Conservation (phyloP, 2,113 vertebrate species). For the Ctenodactylus gundi region DNA sequence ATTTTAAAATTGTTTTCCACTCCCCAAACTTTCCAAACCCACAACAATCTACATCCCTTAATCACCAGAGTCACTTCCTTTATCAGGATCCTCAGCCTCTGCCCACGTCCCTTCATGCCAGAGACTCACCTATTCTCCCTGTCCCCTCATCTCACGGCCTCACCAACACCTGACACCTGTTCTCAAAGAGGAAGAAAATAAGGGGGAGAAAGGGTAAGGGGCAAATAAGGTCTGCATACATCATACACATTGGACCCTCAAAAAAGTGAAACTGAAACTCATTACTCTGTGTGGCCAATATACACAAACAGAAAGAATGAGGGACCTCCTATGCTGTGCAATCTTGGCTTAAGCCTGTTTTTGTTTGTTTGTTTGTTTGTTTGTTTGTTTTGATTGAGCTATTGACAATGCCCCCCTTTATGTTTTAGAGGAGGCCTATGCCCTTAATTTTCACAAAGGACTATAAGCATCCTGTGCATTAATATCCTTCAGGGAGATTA, state of each 20-base stretch:
- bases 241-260: no score
- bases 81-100: background rate
- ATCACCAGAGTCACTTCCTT: background rate
- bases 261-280: no score
- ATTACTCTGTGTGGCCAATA: no score
- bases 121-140: background rate
- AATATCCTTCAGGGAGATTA: background rate
- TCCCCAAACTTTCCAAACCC: background rate
- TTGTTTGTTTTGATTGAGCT: background rate
- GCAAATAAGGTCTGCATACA: no score
- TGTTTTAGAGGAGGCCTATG: background rate
- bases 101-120: background rate
- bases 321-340: no score
- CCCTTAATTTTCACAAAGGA: background rate
- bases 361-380: no score
- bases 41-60: background rate
- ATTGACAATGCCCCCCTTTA: background rate
- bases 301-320: no score
- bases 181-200: no score
- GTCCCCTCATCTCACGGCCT: background rate
- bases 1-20: background rate
- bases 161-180: background rate
- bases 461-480: background rate
- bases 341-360: background rate
- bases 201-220: no score